Conservation (phyloP, 2,797 vertebrate genomes). For the Chromis chromis region DNA sequence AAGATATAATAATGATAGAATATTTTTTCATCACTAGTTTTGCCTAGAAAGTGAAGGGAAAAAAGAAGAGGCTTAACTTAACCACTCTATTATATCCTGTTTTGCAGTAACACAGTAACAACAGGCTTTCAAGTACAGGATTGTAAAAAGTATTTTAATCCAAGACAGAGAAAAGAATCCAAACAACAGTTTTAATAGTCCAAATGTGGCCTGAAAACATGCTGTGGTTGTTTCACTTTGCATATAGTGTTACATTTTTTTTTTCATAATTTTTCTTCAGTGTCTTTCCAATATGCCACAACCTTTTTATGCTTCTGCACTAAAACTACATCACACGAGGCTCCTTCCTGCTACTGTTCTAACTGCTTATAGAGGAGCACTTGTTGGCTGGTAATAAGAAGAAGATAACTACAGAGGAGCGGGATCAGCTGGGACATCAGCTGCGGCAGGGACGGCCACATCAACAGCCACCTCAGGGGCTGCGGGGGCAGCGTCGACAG, state of each 20-base stretch:
- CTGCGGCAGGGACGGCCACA: conserved; percentile 23
- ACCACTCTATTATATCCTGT: not conserved
- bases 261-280: not conserved
- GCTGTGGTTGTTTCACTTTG: conserved; percentile 33
- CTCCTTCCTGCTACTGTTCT: conserved; percentile 15
- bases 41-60: not conserved
- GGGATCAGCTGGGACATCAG: conserved; percentile 26
- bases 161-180: conserved; percentile 27
- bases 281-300: conserved; percentile 7
- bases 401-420: conserved; percentile 37
- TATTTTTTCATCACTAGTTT: not conserved
- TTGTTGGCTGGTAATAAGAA: not conserved
- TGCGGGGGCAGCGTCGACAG: conserved; percentile 18
- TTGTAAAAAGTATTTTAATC: conserved; percentile 38
- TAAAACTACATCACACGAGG: conserved; percentile 2
- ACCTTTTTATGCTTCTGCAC: not conserved
- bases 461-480: conserved; percentile 52
- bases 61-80: not conserved
- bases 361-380: conserved; percentile 17
- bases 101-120: not conserved
- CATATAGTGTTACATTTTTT: conserved; percentile 29
- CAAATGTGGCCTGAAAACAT: conserved; percentile 27
- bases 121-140: conserved; percentile 20
- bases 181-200: conserved; percentile 7
- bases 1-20: not conserved